phyloP scores from a whole-genome alignment of 2,888 invertebrate genomes.

The Coenonympha glycerion region DNA sequence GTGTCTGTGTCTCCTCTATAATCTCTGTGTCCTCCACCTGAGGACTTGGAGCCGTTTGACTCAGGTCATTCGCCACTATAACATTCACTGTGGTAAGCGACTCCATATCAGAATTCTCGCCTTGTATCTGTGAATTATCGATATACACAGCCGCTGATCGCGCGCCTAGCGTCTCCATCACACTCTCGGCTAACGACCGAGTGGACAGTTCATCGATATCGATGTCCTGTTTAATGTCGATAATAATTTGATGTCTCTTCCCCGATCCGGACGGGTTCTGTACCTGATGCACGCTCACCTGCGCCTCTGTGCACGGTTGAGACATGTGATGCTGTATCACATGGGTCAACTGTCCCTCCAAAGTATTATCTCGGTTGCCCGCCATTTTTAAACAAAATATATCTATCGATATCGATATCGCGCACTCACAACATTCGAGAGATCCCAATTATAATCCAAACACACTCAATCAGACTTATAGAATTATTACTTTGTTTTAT shows the following conservation, averaged over 20 bases:
- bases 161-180: constrained; percentile 70
- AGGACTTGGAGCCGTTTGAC: constrained; percentile 47
- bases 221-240: constrained; percentile 71
- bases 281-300: constrained; percentile 69
- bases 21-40: constrained; percentile 43
- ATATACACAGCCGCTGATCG: constrained; percentile 68
- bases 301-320: constrained; percentile 57
- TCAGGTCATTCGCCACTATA: constrained; percentile 63
- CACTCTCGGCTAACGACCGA: constrained; percentile 66
- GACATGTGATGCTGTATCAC: constrained; percentile 67
- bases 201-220: constrained; percentile 70
- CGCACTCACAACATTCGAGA: constrained; percentile 34
- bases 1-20: constrained; percentile 31
- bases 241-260: constrained; percentile 70
- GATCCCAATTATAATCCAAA: too few relatives aligned
- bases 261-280: constrained; percentile 59
- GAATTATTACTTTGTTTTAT: constrained; percentile 13
- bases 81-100: constrained; percentile 69
- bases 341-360: constrained; percentile 63
- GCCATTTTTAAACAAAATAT: constrained; percentile 46
- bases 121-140: constrained; percentile 55
- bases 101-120: constrained; percentile 59
- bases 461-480: constrained; percentile 48
- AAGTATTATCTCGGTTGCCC: constrained; percentile 47
- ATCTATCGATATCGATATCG: constrained; percentile 27